phyloP scores from a whole-genome alignment of 2,113 vertebrate species.

The Dipodomys stephensi region DNA sequence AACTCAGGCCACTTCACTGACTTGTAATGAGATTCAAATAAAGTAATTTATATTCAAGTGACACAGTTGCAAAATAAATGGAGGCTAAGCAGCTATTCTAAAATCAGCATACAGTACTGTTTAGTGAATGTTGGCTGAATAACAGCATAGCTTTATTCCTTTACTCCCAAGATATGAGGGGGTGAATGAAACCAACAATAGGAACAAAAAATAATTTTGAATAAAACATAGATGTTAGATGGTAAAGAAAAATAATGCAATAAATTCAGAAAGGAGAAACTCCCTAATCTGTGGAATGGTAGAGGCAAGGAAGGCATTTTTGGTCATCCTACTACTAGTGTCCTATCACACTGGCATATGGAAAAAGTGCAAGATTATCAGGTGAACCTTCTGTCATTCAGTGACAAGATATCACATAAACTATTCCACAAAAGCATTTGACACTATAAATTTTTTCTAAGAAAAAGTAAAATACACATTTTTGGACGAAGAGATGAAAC shows the following conservation, averaged over 20 bases:
- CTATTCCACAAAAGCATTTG: neutral
- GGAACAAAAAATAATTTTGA: slow-evolving; percentile 42
- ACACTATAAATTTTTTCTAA: slow-evolving; percentile 1
- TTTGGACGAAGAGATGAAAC: slow-evolving; percentile 39
- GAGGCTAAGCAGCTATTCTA: slow-evolving; percentile 27
- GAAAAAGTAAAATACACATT: slow-evolving; percentile 31
- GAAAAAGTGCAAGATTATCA: neutral
- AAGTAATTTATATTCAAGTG: slow-evolving; percentile 13
- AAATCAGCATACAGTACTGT: neutral
- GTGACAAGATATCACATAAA: neutral
- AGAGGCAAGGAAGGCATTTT: neutral
- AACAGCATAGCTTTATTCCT: neutral
- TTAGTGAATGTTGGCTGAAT: slow-evolving; percentile 3
- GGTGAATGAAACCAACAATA: slow-evolving; percentile 13
- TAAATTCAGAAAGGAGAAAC: slow-evolving; percentile 6
- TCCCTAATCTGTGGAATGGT: neutral
- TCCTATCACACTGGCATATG: neutral
- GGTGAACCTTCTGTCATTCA: neutral
- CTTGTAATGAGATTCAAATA: slow-evolving; percentile 43
- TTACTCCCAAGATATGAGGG: slow-evolving; percentile 19
- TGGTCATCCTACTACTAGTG: neutral
- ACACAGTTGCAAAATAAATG: slow-evolving; percentile 48
- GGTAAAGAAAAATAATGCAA: slow-evolving; percentile 36
- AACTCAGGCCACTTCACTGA: slow-evolving; percentile 36
- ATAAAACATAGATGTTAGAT: slow-evolving; percentile 41